A percentile compares a stretch with the other conserved stretches of the same genome.
Conservation (phyloP, 2,888 invertebrate genomes). For the Lithosia quadra region DNA sequence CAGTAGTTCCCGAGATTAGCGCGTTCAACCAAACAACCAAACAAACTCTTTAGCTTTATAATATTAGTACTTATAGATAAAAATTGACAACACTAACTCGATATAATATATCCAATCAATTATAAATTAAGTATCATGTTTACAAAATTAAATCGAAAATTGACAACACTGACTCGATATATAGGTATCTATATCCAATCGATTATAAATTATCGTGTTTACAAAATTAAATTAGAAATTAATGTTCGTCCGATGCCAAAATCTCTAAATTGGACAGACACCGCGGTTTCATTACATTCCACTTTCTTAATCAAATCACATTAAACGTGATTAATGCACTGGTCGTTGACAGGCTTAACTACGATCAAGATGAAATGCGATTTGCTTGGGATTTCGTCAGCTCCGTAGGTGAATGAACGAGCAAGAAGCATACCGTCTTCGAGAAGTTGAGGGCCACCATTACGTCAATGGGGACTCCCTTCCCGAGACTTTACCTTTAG, state of each 20-base stretch:
- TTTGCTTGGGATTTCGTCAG: background rate
- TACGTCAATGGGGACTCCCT: too few relatives aligned
- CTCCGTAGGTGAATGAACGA: background rate
- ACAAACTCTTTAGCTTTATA: too few relatives aligned
- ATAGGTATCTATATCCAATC: background rate
- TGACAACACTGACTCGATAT: background rate
- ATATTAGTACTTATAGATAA: too few relatives aligned
- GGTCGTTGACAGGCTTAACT: background rate
- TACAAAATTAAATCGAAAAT: too few relatives aligned
- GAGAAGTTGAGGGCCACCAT: too few relatives aligned
- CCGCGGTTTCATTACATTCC: background rate
- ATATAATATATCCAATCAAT: too few relatives aligned
- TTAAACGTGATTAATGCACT: constrained; percentile 9
- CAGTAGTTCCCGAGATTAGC: too few relatives aligned
- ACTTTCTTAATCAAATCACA: constrained; percentile 7
- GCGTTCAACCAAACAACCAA: too few relatives aligned
- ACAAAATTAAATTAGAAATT: background rate
- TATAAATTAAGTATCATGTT: too few relatives aligned
- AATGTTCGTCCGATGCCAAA: background rate
- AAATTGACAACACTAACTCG: too few relatives aligned
- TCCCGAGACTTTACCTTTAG: too few relatives aligned
- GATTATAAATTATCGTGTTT: constrained; percentile 1
- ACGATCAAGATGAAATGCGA: constrained; percentile 5
- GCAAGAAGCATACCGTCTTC: background rate
- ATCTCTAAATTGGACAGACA: constrained; percentile 3